Percentiles rank a stretch among this genome's conserved stretches.
Evolutionary conservation across 2,113 vertebrate species (phyloP).

Genomic region (Porphyrio hochstetteri): DNA sequence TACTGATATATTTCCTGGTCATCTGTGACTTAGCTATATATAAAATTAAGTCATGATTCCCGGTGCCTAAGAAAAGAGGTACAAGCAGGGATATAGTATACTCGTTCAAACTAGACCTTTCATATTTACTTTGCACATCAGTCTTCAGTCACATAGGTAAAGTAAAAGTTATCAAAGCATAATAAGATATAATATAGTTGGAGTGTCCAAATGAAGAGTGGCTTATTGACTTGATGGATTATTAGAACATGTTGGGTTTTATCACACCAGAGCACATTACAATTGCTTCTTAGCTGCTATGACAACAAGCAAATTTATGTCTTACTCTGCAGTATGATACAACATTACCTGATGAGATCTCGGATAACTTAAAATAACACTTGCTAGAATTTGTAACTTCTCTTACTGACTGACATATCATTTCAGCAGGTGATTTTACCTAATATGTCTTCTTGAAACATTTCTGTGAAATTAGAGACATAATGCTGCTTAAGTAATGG

Average conservation of each 20-base stretch:
- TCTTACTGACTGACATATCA: neutral
- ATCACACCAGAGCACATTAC: neutral
- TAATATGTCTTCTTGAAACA: neutral
- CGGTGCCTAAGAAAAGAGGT: neutral
- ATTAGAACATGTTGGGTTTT: neutral
- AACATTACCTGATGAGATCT: neutral
- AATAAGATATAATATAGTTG: neutral
- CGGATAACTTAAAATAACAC: neutral
- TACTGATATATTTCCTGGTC: neutral
- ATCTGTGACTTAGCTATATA: neutral
- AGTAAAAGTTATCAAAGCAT: neutral
- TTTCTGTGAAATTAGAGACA: neutral
- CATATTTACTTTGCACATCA: neutral
- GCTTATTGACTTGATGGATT: neutral
- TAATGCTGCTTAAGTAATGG: neutral
- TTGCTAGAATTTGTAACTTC: neutral
- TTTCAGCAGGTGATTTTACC: neutral
- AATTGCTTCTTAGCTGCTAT: neutral
- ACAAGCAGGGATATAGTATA: neutral
- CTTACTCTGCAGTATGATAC: neutral
- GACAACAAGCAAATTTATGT: neutral
- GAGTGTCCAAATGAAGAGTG: neutral
- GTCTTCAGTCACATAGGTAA: neutral
- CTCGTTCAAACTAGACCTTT: neutral
- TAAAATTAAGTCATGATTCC: neutral